phyloP scores from a whole-genome alignment of 1,140 invertebrate species.

The Scaptomyza hsui region DNA sequence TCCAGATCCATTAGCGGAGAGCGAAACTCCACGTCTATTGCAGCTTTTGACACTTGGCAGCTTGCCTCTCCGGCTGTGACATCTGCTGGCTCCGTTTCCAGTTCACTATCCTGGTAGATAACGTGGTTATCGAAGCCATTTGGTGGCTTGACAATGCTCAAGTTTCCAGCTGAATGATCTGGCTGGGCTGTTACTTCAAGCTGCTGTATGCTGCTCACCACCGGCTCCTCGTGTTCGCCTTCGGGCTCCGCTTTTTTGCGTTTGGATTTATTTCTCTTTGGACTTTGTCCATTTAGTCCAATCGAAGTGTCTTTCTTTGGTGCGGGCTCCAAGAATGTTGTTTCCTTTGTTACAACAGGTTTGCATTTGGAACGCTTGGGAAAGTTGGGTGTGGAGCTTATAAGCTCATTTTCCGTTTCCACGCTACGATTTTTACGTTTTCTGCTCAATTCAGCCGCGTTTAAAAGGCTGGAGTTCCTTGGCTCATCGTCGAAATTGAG shows the following conservation, averaged over 20 bases:
- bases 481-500: not conserved
- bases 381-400: conserved; percentile 37
- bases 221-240: not conserved
- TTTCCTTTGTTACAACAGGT: not conserved
- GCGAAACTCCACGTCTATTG: conserved; percentile 22
- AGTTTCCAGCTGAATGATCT: not conserved
- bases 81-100: not conserved
- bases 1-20: conserved; percentile 39
- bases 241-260: not conserved
- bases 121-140: conserved; percentile 6
- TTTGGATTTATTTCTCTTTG: not conserved
- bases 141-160: not conserved
- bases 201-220: not conserved
- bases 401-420: conserved; percentile 22
- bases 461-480: not conserved
- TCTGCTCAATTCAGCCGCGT: conserved; percentile 18
- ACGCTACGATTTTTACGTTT: conserved; percentile 50
- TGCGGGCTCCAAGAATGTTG: not conserved
- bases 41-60: not conserved
- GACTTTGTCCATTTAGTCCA: not conserved
- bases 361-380: conserved; percentile 50
- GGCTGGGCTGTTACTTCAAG: not conserved
- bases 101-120: conserved; percentile 8
- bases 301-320: not conserved
- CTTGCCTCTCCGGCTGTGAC: not conserved